Evolutionary conservation across 2,113 vertebrate genomes (phyloP).

Genomic region (Calidris pygmaea): DNA sequence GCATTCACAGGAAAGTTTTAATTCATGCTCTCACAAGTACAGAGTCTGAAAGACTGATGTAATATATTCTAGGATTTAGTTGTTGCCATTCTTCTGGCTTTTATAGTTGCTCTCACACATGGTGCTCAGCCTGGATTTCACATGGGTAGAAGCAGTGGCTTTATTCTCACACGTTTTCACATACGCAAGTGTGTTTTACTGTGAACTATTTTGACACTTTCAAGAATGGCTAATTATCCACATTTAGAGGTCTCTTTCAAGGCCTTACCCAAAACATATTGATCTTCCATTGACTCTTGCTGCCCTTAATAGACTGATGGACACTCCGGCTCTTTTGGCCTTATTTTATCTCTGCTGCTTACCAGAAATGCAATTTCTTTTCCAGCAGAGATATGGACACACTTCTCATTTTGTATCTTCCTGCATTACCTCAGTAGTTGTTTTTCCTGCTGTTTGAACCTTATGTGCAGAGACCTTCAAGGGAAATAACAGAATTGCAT

Average conservation of each 20-base stretch:
- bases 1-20: background rate
- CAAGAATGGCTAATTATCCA: background rate
- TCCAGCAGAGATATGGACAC: background rate
- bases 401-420: background rate
- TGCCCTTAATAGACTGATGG: background rate
- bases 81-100: background rate
- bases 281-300: background rate
- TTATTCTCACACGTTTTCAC: background rate
- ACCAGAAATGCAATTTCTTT: background rate
- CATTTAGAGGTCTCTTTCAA: background rate
- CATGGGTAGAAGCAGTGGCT: background rate
- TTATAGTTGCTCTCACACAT: rapidly evolving
- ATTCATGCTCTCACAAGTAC: background rate
- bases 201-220: background rate
- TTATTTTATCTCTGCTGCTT: background rate
- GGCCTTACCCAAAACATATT: background rate
- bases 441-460: background rate
- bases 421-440: background rate
- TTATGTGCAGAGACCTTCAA: background rate
- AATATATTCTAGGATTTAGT: background rate
- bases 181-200: background rate
- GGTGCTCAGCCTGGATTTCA: background rate
- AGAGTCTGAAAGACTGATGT: background rate
- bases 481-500: background rate
- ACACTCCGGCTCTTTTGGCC: background rate